A percentile compares a stretch with the other conserved stretches of the same genome.
These are phyloP conservation scores for Magallana angulata DNA, from an alignment of 1,140 invertebrate genomes.

Conservation along the genomic window DNA sequence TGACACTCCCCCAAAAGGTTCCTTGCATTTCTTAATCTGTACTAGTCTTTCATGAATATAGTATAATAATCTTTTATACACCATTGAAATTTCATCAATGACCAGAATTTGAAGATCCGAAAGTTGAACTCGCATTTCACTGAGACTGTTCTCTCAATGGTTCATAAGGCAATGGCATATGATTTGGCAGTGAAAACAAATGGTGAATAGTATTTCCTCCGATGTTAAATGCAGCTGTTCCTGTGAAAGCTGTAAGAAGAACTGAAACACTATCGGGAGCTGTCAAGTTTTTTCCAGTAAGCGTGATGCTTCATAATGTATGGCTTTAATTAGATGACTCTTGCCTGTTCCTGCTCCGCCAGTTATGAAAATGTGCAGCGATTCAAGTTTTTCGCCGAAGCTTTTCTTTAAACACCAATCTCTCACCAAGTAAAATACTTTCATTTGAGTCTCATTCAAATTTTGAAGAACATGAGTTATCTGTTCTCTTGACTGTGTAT, in stretches of 20 bases:
- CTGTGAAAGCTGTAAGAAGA: slow-evolving; percentile 47
- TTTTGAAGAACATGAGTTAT: not conserved
- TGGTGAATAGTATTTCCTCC: slow-evolving; percentile 45
- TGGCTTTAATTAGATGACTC: slow-evolving; percentile 53
- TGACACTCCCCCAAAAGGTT: slow-evolving; percentile 54
- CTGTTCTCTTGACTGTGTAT: not conserved
- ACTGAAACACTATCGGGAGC: slow-evolving; percentile 41
- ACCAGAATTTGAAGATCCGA: slow-evolving; percentile 21
- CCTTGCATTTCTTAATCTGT: slow-evolving; percentile 37
- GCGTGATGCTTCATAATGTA: slow-evolving; percentile 52
- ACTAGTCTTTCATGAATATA: slow-evolving; percentile 54
- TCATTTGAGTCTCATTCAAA: slow-evolving; percentile 28
- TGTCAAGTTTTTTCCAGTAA: slow-evolving; percentile 9
- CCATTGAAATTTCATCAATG: slow-evolving; percentile 32
- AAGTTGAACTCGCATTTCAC: slow-evolving; percentile 38
- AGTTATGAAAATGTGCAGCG: slow-evolving; percentile 53
- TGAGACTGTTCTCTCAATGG: too few species aligned
- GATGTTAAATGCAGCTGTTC: slow-evolving; percentile 47
- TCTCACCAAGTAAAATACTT: slow-evolving; percentile 18
- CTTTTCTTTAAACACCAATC: not conserved
- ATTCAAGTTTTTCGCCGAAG: not conserved
- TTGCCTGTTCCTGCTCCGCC: slow-evolving; percentile 55
- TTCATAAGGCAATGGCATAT: not conserved
- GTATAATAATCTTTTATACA: slow-evolving; percentile 41
- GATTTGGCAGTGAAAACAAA: slow-evolving; percentile 38